Conservation (phyloP, 2,888 invertebrate genomes). For the Caprella mutica region DNA sequence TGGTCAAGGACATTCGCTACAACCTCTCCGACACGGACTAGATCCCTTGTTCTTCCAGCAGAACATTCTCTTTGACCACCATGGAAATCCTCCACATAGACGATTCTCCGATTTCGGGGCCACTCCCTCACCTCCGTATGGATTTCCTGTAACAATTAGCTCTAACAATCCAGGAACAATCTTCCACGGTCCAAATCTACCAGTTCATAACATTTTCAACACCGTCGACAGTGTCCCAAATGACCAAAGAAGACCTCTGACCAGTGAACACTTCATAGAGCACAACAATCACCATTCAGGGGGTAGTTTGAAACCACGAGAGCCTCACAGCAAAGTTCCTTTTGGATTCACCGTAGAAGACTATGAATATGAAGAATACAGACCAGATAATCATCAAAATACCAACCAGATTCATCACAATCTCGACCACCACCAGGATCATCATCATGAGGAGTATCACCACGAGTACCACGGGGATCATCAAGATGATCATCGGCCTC, state of each 20-base stretch:
- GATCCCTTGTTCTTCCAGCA: neutral
- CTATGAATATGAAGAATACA: too few species aligned
- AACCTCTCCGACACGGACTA: neutral
- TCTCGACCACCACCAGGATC: too few species aligned
- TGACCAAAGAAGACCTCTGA: neutral
- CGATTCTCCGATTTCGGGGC: neutral
- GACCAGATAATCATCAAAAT: too few species aligned
- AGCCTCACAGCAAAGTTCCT: neutral
- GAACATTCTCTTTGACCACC: too few species aligned
- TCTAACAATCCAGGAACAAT: neutral
- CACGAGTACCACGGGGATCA: too few species aligned
- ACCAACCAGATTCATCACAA: too few species aligned
- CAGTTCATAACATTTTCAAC: too few species aligned
- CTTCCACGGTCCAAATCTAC: neutral
- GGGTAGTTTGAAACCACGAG: neutral
- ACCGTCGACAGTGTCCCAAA: too few species aligned
- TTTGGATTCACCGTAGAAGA: constrained; percentile 1
- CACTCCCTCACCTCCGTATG: neutral
- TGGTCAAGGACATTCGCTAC: neutral
- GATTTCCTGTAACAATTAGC: neutral
- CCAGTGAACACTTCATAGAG: constrained; percentile 1
- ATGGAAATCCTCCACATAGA: too few species aligned
- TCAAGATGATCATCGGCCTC: too few species aligned
- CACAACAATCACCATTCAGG: neutral
- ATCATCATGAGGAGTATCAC: too few species aligned